Conservation (phyloP, 2,797 vertebrate species). For the Neosalanx taihuensis region DNA sequence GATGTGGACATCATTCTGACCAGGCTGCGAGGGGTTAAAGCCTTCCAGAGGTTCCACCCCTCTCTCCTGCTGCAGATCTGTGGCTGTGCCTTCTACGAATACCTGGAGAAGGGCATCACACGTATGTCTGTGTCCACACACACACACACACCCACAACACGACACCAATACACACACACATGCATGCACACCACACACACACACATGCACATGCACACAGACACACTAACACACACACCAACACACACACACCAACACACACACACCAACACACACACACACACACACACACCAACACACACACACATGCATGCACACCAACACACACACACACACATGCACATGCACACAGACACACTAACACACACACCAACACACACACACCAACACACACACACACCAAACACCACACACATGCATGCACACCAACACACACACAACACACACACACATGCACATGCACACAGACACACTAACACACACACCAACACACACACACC, state of each 20-base stretch:
- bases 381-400: background rate
- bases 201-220: too few relatives aligned
- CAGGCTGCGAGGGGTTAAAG: constrained; percentile 91
- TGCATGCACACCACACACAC: too few relatives aligned
- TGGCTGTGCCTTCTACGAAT: constrained; percentile 93
- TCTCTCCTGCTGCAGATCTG: constrained; percentile 96
- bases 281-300: too few relatives aligned
- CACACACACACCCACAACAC: too few relatives aligned
- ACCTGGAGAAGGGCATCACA: constrained; percentile 95
- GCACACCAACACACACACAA: constrained; percentile 1
- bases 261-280: too few relatives aligned
- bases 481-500: background rate
- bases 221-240: too few relatives aligned
- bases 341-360: too few relatives aligned
- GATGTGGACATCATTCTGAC: constrained; percentile 97
- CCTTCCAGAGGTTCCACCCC: constrained; percentile 94
- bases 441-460: background rate
- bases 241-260: too few relatives aligned
- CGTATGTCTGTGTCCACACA: constrained; percentile 71
- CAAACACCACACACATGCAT: background rate
- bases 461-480: background rate
- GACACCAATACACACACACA: too few relatives aligned
- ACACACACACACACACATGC: too few relatives aligned
- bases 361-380: too few relatives aligned
- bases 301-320: too few relatives aligned